Evolutionary conservation across 2,113 vertebrate species (phyloP).

Genomic region (Circaetus cinerascens): DNA sequence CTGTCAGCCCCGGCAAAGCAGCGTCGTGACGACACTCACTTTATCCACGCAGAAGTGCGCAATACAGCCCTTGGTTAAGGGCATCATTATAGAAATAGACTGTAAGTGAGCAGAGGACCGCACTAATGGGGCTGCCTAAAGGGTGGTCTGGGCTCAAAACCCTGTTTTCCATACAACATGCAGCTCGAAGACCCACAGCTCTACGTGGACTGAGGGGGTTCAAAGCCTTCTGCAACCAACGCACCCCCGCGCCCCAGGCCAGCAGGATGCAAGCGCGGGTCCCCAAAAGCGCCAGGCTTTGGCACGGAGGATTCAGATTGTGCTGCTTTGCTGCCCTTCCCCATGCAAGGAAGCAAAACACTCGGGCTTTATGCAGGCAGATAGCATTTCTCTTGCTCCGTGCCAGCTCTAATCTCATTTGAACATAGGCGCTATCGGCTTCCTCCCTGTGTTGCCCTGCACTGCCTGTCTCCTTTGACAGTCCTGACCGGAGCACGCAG

Average conservation of each 20-base stretch:
- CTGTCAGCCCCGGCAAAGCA: background rate
- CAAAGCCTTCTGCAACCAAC: background rate
- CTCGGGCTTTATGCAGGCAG: fast-evolving
- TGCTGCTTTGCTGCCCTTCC: background rate
- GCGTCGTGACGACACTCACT: background rate
- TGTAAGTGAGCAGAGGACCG: fast-evolving
- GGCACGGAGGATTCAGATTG: too few relatives aligned
- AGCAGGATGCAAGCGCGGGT: background rate
- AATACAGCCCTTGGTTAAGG: background rate
- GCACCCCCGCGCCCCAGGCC: fast-evolving
- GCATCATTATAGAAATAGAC: background rate
- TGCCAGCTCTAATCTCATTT: background rate
- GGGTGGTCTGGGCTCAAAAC: background rate
- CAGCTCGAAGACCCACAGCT: background rate
- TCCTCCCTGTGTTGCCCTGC: background rate
- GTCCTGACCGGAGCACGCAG: fast-evolving
- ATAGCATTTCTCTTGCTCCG: background rate
- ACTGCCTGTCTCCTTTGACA: background rate
- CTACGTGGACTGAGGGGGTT: fast-evolving
- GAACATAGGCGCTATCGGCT: fast-evolving
- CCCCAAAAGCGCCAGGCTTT: background rate
- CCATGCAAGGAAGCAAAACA: background rate
- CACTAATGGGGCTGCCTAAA: background rate
- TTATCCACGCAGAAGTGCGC: background rate
- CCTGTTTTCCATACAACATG: background rate